Evolutionary conservation across 1,140 invertebrate genomes (phyloP), one percentile per base, ranked within the genome.

Genomic region (Camponotus floridanus): DNA sequence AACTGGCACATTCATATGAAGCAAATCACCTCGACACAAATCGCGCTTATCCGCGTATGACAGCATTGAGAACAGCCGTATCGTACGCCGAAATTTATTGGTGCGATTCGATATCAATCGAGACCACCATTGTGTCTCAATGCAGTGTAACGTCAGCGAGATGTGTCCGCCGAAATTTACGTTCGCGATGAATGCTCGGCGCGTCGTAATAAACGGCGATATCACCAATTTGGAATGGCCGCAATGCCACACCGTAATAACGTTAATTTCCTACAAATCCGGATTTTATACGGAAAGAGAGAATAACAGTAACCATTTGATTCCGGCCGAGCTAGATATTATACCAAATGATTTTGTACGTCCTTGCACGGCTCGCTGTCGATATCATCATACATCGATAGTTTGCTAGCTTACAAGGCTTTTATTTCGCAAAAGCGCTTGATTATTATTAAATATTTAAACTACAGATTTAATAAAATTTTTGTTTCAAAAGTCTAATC

Each of bases 271-370:
- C 33, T 84, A 90, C 87, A 84, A 91, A 89, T 91, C 67, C 62
- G 51, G 86, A 90, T 90, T 51, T 51, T 90, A 83, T 88, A 80
- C 83, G 85, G 65, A 91, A 92, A 92, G 90, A 89, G 87, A 86
- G 86, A 88, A 87, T 92, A 92, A 93, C 92, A 93, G 93, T 93
- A 91, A 91, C 78, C 89, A 68, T 92, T 91, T 91, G 93, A 92
- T 92, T 93, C 91, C 67, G 80, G 62, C 26, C 62, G 87, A 74
- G 45, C 74, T 11, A 68, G 57, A 88, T 81, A 45, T 45, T 45
- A 45, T 45, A 85, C 51, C 42, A 48, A 61, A 76, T 48, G 86
- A 48, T 88, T 87, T 87, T 67, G 26, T 74, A 48, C 48, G 26
- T 62, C 13, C 39, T 73, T 61, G 21, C 39, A 61, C 31, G 42